phyloP scores from a whole-genome alignment of 35 echinoderm and acorn worm genomes.

The Apostichopus californicus region DNA sequence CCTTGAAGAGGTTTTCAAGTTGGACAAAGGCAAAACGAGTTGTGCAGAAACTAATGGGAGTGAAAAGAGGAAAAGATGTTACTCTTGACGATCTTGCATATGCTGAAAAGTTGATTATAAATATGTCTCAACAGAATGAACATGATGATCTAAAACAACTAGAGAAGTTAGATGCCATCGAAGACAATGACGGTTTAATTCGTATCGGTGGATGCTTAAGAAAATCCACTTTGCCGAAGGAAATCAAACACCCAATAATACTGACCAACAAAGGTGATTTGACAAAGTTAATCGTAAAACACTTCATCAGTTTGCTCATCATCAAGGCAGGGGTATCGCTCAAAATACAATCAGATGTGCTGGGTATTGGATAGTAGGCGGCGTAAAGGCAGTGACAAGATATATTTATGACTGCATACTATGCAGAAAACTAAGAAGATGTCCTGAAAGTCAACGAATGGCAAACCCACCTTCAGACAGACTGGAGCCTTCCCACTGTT shows the following conservation, averaged over 20 bases:
- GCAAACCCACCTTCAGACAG: constrained; percentile 31
- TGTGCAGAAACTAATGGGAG: constrained; percentile 47
- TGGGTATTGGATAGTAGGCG: constrained; percentile 43
- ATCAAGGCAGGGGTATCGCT: constrained; percentile 46
- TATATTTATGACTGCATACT: constrained; percentile 32
- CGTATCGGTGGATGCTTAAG: constrained; percentile 13
- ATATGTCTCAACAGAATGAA: constrained; percentile 26
- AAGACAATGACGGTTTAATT: constrained; percentile 33
- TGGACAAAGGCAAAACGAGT: constrained; percentile 54
- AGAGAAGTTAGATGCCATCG: constrained; percentile 46
- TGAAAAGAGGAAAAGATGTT: not conserved
- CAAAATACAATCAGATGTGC: constrained; percentile 41
- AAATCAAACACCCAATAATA: constrained; percentile 23
- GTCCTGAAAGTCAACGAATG: constrained; percentile 41
- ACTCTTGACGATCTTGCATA: constrained; percentile 36
- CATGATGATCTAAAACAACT: not conserved
- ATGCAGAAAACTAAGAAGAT: constrained; percentile 31
- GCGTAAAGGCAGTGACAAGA: constrained; percentile 20
- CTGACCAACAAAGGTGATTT: not conserved
- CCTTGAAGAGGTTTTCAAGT: constrained; percentile 38
- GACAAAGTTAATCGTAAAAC: too few relatives aligned
- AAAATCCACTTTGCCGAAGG: not conserved
- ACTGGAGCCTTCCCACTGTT: not conserved
- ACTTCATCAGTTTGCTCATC: not conserved
- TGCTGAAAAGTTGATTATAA: constrained; percentile 51